Percentiles rank a stretch among this genome's conserved stretches.
phyloP scores from a whole-genome alignment of 2,797 vertebrate species.

The Tachyglossus aculeatus region DNA sequence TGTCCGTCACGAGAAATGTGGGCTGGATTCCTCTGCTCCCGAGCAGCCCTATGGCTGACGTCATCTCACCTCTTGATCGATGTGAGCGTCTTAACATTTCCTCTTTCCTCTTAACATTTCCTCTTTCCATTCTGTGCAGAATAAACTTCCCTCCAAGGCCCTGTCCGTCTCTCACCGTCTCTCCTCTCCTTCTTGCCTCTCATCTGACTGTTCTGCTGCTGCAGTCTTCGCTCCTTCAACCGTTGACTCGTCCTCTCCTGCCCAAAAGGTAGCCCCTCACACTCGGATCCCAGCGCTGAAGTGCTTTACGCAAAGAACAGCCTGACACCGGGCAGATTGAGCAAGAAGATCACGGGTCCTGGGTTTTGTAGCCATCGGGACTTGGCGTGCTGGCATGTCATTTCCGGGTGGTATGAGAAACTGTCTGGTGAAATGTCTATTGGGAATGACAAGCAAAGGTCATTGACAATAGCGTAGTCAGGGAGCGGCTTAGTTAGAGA shows the following conservation, averaged over 20 bases:
- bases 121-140: conserved; percentile 75
- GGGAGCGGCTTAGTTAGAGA: too few species aligned
- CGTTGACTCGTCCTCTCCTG: conserved; percentile 67
- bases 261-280: conserved; percentile 76
- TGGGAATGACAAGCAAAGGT: too few species aligned
- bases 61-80: background rate
- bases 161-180: conserved; percentile 63
- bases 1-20: background rate
- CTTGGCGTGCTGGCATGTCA: too few species aligned
- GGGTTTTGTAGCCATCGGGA: too few species aligned
- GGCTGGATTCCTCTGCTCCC: conserved; percentile 9
- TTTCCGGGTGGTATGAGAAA: too few species aligned
- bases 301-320: too few species aligned
- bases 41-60: rapidly evolving
- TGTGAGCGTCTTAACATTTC: conserved; percentile 41
- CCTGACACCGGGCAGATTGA: too few species aligned
- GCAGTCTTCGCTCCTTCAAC: conserved; percentile 70
- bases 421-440: too few species aligned
- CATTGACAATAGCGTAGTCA: too few species aligned
- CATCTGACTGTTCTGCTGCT: conserved; percentile 69
- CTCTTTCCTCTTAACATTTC: conserved; percentile 68
- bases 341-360: too few species aligned
- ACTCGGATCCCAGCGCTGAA: background rate
- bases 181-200: conserved; percentile 69
- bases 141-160: conserved; percentile 71